phyloP scores from a whole-genome alignment of 2,888 invertebrate genomes.

The Agrotis puta region DNA sequence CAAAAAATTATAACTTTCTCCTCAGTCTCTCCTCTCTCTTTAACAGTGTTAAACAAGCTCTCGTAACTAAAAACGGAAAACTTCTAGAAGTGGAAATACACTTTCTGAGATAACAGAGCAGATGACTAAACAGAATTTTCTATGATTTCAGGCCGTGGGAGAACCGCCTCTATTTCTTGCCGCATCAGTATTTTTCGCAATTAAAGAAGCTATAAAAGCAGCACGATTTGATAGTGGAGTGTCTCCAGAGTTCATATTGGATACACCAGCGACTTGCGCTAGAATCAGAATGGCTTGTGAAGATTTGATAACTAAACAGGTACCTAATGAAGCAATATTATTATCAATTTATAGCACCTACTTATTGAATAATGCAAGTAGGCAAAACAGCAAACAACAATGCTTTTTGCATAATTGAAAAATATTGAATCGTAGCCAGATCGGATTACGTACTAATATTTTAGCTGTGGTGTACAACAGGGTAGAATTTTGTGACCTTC shows the following conservation, averaged over 20 bases:
- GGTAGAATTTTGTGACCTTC: background rate
- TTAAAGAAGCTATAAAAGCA: constrained; percentile 95
- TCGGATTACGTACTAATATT: background rate
- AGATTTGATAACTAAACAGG: constrained; percentile 95
- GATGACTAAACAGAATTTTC: background rate
- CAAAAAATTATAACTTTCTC: too few relatives aligned
- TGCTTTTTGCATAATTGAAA: background rate
- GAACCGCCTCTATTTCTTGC: constrained; percentile 98
- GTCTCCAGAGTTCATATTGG: constrained; percentile 91
- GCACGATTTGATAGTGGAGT: constrained; percentile 93
- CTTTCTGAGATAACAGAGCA: background rate
- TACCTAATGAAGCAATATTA: constrained; percentile 73
- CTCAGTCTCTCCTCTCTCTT: too few relatives aligned
- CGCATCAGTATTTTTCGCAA: constrained; percentile 96
- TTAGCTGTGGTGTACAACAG: background rate
- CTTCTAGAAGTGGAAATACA: background rate
- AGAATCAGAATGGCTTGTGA: constrained; percentile 97
- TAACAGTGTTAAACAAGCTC: too few relatives aligned
- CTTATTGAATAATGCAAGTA: background rate
- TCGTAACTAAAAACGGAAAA: too few relatives aligned
- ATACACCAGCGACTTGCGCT: constrained; percentile 97
- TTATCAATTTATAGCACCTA: background rate
- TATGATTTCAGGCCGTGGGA: constrained; percentile 94
- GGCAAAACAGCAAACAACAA: background rate
- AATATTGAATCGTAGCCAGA: background rate